phyloP scores from a whole-genome alignment of 1,140 invertebrate species.

The Drosophila seguyi region DNA sequence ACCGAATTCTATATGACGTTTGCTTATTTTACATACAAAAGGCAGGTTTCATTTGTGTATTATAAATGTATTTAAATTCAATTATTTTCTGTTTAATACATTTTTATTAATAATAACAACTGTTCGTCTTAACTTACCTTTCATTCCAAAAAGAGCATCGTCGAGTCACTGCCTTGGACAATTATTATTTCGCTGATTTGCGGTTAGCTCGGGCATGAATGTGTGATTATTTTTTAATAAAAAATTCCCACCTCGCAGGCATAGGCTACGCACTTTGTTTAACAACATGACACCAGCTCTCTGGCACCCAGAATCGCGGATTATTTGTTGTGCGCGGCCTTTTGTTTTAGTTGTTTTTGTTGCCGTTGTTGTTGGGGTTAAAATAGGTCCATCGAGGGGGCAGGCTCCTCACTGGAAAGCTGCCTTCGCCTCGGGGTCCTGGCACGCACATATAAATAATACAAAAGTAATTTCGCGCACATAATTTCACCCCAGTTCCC shows the following conservation, averaged over 20 bases:
- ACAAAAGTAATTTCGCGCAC: conserved; percentile 78
- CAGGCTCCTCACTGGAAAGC: conserved; percentile 16
- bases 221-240: conserved; percentile 83
- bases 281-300: conserved; percentile 69
- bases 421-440: conserved; percentile 51
- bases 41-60: neutral
- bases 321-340: conserved; percentile 68
- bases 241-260: conserved; percentile 66
- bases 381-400: conserved; percentile 68
- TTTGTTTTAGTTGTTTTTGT: conserved; percentile 71
- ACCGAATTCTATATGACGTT: too few relatives aligned
- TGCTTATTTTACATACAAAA: too few relatives aligned
- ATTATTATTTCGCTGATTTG: conserved; percentile 44
- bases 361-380: conserved; percentile 64
- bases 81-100: neutral
- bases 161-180: conserved; percentile 1
- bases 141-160: conserved; percentile 4
- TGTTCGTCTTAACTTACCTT: neutral
- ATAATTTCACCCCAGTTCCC: conserved; percentile 43
- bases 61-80: neutral
- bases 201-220: conserved; percentile 43
- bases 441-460: conserved; percentile 59
- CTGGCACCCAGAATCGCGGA: conserved; percentile 22
- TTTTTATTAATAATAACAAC: neutral
- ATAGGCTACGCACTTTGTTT: conserved; percentile 81